Percentiles rank a stretch among this genome's conserved stretches.
Evolutionary conservation across 2,888 invertebrate genomes (phyloP).

Genomic region (Xylota sylvarum): DNA sequence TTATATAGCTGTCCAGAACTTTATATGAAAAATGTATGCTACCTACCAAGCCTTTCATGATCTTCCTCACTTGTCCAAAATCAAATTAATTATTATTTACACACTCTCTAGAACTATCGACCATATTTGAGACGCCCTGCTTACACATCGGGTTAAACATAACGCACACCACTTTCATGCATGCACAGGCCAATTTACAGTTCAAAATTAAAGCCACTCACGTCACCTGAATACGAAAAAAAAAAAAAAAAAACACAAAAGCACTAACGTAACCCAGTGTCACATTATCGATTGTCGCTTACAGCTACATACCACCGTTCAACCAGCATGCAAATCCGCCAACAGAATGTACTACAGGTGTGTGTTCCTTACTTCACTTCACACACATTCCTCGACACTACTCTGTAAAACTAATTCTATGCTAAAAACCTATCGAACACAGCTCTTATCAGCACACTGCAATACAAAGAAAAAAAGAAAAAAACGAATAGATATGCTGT

Average conservation of each 20-base stretch:
- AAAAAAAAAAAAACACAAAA: constrained; percentile 21
- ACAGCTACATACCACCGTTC: constrained; percentile 66
- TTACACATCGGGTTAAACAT: constrained; percentile 41
- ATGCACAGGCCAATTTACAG: constrained; percentile 55
- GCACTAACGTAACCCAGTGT: constrained; percentile 54
- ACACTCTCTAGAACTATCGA: constrained; percentile 17
- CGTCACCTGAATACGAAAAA: constrained; percentile 60
- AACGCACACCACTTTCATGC: constrained; percentile 65
- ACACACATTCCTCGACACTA: constrained; percentile 40
- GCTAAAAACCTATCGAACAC: constrained; percentile 2
- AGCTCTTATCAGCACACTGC: constrained; percentile 29
- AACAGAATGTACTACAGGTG: constrained; percentile 9
- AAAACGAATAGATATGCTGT: constrained; percentile 7
- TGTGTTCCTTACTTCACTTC: constrained; percentile 33
- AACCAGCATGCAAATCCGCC: constrained; percentile 57
- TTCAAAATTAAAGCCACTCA: constrained; percentile 49
- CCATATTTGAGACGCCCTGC: constrained; percentile 39
- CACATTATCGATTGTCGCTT: constrained; percentile 58
- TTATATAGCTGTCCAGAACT: too few species aligned
- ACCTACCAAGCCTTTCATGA: too few species aligned
- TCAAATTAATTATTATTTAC: constrained; percentile 8
- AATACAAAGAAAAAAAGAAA: constrained; percentile 32
- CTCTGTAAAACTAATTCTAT: constrained; percentile 29
- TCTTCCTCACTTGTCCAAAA: not conserved
- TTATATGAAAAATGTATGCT: too few species aligned